Percentiles rank a stretch among this genome's conserved stretches.
Conservation (phyloP, 2,113 vertebrate genomes). For the Mormyrus iriodes region DNA sequence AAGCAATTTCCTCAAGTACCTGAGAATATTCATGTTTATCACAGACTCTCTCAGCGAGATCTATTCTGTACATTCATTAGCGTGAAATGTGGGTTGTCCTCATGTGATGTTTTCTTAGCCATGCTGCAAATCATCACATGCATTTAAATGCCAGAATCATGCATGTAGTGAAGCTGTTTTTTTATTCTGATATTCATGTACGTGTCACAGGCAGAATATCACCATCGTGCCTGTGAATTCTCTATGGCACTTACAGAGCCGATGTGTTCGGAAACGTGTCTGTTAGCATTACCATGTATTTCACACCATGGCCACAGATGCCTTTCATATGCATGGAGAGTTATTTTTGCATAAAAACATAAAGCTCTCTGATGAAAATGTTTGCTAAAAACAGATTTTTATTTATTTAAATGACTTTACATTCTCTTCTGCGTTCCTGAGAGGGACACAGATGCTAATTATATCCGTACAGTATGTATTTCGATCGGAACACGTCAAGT, state of each 20-base stretch:
- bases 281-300: background rate
- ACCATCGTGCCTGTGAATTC: background rate
- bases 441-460: background rate
- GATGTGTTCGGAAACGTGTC: background rate
- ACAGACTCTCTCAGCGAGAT: background rate
- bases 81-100: background rate
- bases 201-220: background rate
- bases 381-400: background rate
- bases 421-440: background rate
- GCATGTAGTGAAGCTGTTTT: background rate
- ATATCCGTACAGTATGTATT: background rate
- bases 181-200: background rate
- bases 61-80: background rate
- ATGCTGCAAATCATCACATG: background rate
- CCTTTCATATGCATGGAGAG: background rate
- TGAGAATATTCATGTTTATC: constrained; percentile 7
- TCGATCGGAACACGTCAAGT: background rate
- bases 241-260: background rate
- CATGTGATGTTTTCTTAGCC: background rate
- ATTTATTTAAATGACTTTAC: background rate
- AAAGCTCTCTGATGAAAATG: background rate
- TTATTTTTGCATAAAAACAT: background rate
- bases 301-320: background rate
- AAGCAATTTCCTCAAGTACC: background rate
- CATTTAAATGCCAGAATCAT: background rate